Percentiles rank a stretch among this genome's conserved stretches.
phyloP scores from a whole-genome alignment of 2,797 vertebrate genomes.

The Muscicapa comitata region DNA sequence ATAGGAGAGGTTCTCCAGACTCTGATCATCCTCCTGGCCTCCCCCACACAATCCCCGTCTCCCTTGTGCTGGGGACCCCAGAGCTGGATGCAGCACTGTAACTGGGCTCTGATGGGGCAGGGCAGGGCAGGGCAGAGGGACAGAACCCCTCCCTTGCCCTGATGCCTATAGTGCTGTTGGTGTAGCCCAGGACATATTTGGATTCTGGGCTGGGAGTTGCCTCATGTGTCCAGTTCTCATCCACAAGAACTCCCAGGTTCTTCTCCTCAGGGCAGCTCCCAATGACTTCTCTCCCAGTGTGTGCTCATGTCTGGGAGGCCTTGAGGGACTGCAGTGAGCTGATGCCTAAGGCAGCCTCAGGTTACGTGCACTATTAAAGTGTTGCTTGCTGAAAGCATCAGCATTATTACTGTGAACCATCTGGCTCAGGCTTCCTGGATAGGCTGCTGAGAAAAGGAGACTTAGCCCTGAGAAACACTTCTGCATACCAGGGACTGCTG shows the following conservation, averaged over 20 bases:
- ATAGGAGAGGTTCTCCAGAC: neutral
- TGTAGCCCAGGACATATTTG: neutral
- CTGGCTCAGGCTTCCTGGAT: neutral
- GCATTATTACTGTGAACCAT: neutral
- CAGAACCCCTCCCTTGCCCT: neutral
- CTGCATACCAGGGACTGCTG: neutral
- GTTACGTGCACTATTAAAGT: neutral
- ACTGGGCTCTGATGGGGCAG: no score
- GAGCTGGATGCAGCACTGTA: neutral
- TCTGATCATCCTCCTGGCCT: neutral
- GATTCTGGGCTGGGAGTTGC: neutral
- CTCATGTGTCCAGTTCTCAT: neutral
- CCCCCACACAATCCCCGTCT: neutral
- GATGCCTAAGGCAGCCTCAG: neutral
- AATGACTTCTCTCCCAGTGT: neutral
- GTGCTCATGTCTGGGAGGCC: neutral
- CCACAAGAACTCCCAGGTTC: accelerated
- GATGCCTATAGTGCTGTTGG: accelerated
- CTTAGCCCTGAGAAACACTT: neutral
- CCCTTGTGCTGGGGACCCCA: neutral
- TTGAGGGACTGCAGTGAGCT: neutral
- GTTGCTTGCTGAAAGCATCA: neutral
- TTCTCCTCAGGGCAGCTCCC: neutral
- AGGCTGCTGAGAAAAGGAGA: neutral
- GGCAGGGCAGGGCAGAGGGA: neutral